Evolutionary conservation across 2,113 vertebrate genomes (phyloP).

Genomic region (Lagenorhynchus albirostris): DNA sequence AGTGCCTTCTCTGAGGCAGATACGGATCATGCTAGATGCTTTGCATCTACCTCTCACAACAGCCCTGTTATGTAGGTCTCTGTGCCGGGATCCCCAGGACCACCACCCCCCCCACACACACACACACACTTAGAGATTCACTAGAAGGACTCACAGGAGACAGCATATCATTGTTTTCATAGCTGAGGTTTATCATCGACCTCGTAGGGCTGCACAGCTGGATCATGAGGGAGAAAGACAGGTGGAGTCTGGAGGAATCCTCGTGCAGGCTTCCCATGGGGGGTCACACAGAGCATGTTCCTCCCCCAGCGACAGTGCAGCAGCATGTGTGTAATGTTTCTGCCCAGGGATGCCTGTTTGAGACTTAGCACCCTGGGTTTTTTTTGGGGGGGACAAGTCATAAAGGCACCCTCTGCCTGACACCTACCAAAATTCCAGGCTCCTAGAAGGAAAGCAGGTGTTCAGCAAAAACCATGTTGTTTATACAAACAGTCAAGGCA

Average conservation of each 20-base stretch:
- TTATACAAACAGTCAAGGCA: neutral
- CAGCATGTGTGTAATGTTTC: neutral
- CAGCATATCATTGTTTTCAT: neutral
- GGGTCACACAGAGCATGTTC: neutral
- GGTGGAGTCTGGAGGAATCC: neutral
- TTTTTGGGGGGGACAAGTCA: neutral
- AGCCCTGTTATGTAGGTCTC: neutral
- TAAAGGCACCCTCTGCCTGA: neutral
- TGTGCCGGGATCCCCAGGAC: neutral
- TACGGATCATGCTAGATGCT: neutral
- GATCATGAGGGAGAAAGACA: neutral
- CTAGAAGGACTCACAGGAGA: neutral
- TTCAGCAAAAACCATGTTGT: neutral
- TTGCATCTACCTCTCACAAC: neutral
- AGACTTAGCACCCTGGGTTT: neutral
- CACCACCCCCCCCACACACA: neutral
- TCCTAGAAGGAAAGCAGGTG: neutral
- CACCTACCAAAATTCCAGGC: neutral
- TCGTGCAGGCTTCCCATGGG: neutral
- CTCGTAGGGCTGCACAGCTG: neutral
- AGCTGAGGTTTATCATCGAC: neutral
- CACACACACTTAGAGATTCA: neutral
- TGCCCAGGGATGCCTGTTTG: neutral
- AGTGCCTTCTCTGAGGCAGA: neutral
- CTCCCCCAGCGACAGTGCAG: neutral